Evolutionary conservation across 1,140 invertebrate genomes (phyloP), one percentile per base, ranked within the genome.

Genomic region (Trichogramma pretiosum): DNA sequence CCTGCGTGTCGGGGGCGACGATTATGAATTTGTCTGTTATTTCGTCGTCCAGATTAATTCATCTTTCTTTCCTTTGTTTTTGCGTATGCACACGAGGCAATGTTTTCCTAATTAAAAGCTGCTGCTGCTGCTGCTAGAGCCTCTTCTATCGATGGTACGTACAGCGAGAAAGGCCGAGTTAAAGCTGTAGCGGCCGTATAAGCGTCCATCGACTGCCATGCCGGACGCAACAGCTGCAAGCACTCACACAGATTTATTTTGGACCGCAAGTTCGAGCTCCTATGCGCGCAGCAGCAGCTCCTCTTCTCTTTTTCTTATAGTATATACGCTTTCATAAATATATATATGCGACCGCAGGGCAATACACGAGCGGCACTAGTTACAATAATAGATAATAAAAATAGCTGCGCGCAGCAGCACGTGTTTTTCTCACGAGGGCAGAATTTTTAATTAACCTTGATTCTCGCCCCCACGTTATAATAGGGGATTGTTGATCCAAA

Each of bases 191-290:
- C n/a, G n/a, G n/a, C n/a, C n/a, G n/a, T n/a, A n/a, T n/a, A n/a
- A n/a, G n/a, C n/a, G n/a, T n/a, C n/a, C n/a, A n/a, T n/a, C n/a
- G n/a, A n/a, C n/a, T n/a, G n/a, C n/a, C n/a, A n/a, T n/a, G n/a
- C n/a, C 56, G 55, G 52, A 55, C 48, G 56, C 61, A 61, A 63
- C 65, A 70, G 63, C 67, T 69, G 66, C 60, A 55, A n/a, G n/a
- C n/a, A n/a, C n/a, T n/a, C n/a, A 56, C 56, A 55, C 52, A 59
- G 60, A 70, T 70, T 70, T 67, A 68, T 70, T 70, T 68, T 65
- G 53, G 59, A 70, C 64, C 62, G 61, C n/a, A n/a, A n/a, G n/a
- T n/a, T n/a, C n/a, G n/a, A n/a, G n/a, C n/a, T n/a, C n/a, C n/a
- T 8, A 10, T 2, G 17, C 14, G 18, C 36, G 18, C 36, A 11